These are phyloP conservation scores for Diarsia rubi DNA, from an alignment of 2,888 invertebrate genomes.

Conservation along the genomic window DNA sequence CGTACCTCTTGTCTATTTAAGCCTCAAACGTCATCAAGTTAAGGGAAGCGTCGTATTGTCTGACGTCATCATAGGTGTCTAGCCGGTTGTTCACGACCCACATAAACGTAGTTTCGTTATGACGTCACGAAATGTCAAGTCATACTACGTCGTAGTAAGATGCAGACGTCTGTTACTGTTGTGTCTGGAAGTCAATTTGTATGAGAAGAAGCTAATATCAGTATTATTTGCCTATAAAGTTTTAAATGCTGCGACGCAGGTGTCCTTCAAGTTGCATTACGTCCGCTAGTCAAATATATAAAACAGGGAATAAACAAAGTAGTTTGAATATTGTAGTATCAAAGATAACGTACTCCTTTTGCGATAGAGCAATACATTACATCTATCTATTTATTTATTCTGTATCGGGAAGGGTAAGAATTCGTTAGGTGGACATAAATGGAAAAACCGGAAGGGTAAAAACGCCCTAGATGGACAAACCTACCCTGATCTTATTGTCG, in stretches of 20 bases:
- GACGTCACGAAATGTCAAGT: conserved; percentile 31
- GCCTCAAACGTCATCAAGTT: background rate
- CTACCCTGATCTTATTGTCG: conserved; percentile 10
- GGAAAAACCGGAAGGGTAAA: conserved; percentile 7
- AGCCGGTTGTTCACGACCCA: background rate
- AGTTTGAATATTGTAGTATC: background rate
- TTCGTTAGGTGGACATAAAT: conserved; percentile 7
- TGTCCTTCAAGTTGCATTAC: too few relatives aligned
- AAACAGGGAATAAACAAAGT: background rate
- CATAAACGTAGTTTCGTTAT: background rate
- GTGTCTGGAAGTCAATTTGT: conserved; percentile 19
- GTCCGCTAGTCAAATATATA: background rate
- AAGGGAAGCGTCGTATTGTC: background rate
- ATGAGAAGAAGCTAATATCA: background rate
- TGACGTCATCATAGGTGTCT: conserved; percentile 22
- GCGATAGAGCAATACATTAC: background rate
- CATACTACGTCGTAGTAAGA: conserved; percentile 25
- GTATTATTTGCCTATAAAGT: background rate
- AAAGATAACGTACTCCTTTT: background rate
- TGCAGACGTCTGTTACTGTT: conserved; percentile 6
- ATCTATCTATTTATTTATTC: background rate
- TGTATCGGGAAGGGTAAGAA: background rate
- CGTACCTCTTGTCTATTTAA: background rate
- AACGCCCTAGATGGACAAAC: background rate
- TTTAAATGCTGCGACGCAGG: background rate